Evolutionary conservation across 1,140 invertebrate genomes (phyloP).

Genomic region (Lasioglossum albipes): DNA sequence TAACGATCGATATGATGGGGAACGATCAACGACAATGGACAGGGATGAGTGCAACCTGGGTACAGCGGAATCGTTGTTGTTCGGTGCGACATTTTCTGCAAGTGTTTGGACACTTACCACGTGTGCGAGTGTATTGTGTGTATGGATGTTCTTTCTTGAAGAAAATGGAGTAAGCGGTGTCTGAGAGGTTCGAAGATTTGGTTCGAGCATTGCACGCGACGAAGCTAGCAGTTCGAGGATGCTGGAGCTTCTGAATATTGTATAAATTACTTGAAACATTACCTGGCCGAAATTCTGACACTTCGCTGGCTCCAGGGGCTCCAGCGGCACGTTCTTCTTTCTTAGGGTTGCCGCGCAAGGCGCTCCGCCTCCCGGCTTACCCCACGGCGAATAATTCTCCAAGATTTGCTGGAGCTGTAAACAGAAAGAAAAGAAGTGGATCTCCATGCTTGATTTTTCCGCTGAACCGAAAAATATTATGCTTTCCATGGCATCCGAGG

Average conservation of each 20-base stretch:
- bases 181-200: too few species aligned
- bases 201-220: background rate
- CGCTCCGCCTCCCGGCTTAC: constrained; percentile 78
- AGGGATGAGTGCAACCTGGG: too few species aligned
- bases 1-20: too few species aligned
- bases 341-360: constrained; percentile 75
- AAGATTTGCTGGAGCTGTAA: constrained; percentile 74
- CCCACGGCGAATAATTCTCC: constrained; percentile 78
- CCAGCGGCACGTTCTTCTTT: constrained; percentile 75
- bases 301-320: constrained; percentile 57
- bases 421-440: background rate
- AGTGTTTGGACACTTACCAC: too few species aligned
- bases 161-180: too few species aligned
- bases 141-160: too few species aligned
- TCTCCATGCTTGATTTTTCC: background rate
- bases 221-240: too few species aligned
- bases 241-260: background rate
- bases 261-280: constrained; percentile 32
- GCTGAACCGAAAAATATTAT: background rate
- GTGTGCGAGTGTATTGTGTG: too few species aligned
- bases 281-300: constrained; percentile 59
- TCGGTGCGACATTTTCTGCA: too few species aligned
- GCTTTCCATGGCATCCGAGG: background rate
- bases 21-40: too few species aligned
- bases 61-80: too few species aligned